These are phyloP conservation scores for Drosophila bocki DNA, from an alignment of 1,140 invertebrate genomes.

Conservation along the genomic window DNA sequence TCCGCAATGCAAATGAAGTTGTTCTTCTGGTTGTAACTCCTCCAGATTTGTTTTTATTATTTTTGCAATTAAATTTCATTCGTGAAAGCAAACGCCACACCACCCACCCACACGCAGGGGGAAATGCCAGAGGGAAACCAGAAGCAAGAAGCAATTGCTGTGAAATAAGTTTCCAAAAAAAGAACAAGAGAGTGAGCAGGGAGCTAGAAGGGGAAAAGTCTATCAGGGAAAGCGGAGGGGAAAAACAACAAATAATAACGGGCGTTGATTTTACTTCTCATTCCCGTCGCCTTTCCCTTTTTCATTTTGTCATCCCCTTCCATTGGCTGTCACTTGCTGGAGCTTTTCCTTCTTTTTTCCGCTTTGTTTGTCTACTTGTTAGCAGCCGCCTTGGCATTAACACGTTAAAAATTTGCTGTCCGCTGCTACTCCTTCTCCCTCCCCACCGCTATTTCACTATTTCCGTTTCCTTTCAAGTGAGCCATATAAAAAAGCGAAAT, in stretches of 20 bases:
- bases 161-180: constrained; percentile 18
- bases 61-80: constrained; percentile 81
- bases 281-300: constrained; percentile 30
- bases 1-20: constrained; percentile 66
- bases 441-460: constrained; percentile 31
- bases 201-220: background rate
- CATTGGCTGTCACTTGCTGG: constrained; percentile 36
- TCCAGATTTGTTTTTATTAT: constrained; percentile 50
- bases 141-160: constrained; percentile 44
- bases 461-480: constrained; percentile 64
- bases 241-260: constrained; percentile 71
- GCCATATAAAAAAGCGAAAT: constrained; percentile 61
- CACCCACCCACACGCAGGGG: constrained; percentile 18
- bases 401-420: constrained; percentile 67
- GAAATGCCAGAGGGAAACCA: constrained; percentile 33
- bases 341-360: constrained; percentile 26
- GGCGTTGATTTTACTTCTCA: constrained; percentile 77
- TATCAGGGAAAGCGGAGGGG: constrained; percentile 9
- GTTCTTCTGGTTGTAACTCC: constrained; percentile 15
- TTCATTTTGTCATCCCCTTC: constrained; percentile 19
- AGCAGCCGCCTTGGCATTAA: constrained; percentile 72
- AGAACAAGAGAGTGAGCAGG: background rate
- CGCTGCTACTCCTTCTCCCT: background rate
- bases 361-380: constrained; percentile 77
- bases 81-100: constrained; percentile 26